Base-by-base conservation (phyloP, 2,888 invertebrate species). In the Malthinus seriepunctatus region DNA sequence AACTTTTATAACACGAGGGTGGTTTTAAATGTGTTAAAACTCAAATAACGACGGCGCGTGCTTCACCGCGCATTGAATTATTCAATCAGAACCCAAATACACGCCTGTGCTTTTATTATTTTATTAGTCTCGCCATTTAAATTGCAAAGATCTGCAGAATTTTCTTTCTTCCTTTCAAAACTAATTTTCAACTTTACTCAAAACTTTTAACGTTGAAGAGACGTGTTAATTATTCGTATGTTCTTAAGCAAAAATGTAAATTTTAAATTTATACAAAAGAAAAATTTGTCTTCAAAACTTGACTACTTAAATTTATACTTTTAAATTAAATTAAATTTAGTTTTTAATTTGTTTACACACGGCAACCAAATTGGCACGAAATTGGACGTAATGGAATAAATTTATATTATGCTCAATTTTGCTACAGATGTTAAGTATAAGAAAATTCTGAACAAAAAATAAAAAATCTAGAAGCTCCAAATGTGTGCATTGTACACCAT, bases 81-180 rank as follows among this genome's bases (percentile, higher is more conserved):
- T 71, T 71, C 70, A 71, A 71, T 70, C 70, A 68, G 56, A 60
- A 60, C 64, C 66, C 63, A 67, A 68, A 67, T 65, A 65, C 67
- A 66, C 39, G 68, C 66, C 67, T 57, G 59, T 62, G 67, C 67
- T 69, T 70, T 70, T 71, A 71, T 71, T 71, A 71, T 71, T 71
- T 70, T 70, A 71, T 71, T 71, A 69, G 69, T 70, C 69, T 67
- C 69, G 68, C 67, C 68, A 67, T 70, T 71, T 63, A 67, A 69
- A 69, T 67, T 67, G 67, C 66, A 64, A 65, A 67, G 67, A 68
- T 69, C 64, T 64, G 64, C 63, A 60, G 60, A 67, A 67, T 61
- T 67, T 68, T 63, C 56, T 62, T 64, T 60, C 60, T 64, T 63
- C 68, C 23, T 65, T 63, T 67, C 67, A 65, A 63, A 68, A 70